phyloP scores from a whole-genome alignment of 2,113 vertebrate genomes.

The Tupaia chinensis region DNA sequence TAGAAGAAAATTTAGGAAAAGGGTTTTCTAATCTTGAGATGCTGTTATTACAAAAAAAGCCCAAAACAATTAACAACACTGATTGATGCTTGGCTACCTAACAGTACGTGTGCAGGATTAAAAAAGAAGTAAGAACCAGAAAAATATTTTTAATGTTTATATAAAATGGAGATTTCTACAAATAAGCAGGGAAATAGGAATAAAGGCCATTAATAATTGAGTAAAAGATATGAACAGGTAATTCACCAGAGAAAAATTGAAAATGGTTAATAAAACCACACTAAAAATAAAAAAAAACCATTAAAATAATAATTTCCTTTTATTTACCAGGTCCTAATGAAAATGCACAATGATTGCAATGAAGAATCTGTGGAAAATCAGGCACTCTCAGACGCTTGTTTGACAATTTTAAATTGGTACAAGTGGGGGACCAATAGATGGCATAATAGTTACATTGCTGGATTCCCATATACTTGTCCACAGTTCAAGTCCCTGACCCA shows the following conservation, averaged over 20 bases:
- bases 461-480: neutral
- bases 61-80: neutral
- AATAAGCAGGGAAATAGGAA: neutral
- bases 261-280: neutral
- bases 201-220: neutral
- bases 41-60: neutral
- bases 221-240: neutral
- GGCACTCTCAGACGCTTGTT: neutral
- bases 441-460: no score
- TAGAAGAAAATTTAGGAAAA: conserved; percentile 20
- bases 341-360: conserved; percentile 12
- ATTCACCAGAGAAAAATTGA: neutral
- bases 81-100: neutral
- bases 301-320: neutral
- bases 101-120: neutral
- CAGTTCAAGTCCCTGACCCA: no score
- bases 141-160: neutral
- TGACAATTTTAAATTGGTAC: neutral
- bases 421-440: neutral
- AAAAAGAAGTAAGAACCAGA: neutral
- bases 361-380: neutral
- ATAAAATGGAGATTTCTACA: neutral
- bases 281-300: neutral
- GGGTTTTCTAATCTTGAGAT: neutral
- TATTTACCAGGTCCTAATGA: neutral